phyloP scores from a whole-genome alignment of 1,140 invertebrate genomes.

The Dinoponera quadriceps region DNA sequence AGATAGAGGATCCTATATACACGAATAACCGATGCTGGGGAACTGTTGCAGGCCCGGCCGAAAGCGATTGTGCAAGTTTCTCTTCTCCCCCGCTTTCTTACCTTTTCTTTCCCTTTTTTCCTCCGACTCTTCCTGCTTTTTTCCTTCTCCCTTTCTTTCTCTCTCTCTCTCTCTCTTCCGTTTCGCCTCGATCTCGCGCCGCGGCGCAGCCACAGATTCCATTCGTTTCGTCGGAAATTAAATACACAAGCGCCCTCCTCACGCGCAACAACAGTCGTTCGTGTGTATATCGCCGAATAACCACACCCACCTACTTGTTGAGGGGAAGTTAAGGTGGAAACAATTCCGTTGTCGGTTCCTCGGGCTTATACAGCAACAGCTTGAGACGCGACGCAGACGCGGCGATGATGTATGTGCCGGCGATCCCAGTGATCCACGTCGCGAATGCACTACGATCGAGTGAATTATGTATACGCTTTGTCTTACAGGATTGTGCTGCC shows the following conservation, averaged over 20 bases:
- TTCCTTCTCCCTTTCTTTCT: conserved; percentile 7
- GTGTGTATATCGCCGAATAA: conserved; percentile 65
- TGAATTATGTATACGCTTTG: background rate
- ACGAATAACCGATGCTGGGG: conserved; percentile 63
- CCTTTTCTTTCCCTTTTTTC: background rate
- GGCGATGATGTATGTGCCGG: background rate
- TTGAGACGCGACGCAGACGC: background rate
- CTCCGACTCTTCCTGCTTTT: background rate
- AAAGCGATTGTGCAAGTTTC: conserved; percentile 63
- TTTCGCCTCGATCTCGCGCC: conserved; percentile 13
- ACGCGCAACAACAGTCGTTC: conserved; percentile 9
- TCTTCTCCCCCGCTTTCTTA: conserved; percentile 14
- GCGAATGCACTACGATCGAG: background rate
- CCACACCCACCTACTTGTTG: conserved; percentile 81
- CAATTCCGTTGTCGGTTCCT: conserved; percentile 43
- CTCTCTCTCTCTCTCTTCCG: background rate
- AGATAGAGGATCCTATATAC: conserved; percentile 67
- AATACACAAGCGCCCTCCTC: conserved; percentile 78
- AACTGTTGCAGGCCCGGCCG: conserved; percentile 59
- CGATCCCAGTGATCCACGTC: background rate
- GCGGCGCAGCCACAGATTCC: conserved; percentile 67
- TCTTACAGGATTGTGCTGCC: too few relatives aligned
- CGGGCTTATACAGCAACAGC: background rate
- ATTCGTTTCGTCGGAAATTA: conserved; percentile 83
- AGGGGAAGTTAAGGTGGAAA: conserved; percentile 77